These are phyloP conservation scores for Rhyacophila evoluta DNA, from an alignment of 2,888 invertebrate genomes.

Conservation along the genomic window DNA sequence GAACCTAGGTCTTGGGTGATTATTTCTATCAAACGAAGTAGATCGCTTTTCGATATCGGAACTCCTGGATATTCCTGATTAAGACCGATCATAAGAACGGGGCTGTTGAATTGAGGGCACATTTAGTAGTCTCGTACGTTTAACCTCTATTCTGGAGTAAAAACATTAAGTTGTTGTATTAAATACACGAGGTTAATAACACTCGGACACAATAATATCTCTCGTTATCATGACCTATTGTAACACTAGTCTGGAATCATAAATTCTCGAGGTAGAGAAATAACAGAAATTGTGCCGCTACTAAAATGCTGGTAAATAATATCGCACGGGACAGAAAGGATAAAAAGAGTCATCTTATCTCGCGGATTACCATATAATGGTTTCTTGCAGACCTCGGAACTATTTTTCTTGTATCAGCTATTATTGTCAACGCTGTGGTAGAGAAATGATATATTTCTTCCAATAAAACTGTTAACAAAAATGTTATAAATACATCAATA, in stretches of 20 bases:
- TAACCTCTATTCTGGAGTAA: no score
- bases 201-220: not conserved
- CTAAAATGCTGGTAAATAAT: not conserved
- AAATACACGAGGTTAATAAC: not conserved
- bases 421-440: not conserved
- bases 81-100: no score
- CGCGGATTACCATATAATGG: not conserved
- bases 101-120: no score
- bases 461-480: no score
- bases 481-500: no score
- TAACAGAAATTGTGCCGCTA: not conserved
- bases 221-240: not conserved
- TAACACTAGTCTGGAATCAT: not conserved
- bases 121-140: no score
- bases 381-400: not conserved
- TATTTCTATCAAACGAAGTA: no score
- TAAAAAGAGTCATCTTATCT: conserved; percentile 4
- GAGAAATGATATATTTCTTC: not conserved
- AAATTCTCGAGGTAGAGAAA: not conserved
- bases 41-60: no score
- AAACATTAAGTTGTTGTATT: no score
- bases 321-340: not conserved
- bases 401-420: not conserved
- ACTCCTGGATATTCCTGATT: no score
- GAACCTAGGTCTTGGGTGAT: no score